Conservation (phyloP, 2,888 invertebrate genomes). For the Pherbina coryleti region DNA sequence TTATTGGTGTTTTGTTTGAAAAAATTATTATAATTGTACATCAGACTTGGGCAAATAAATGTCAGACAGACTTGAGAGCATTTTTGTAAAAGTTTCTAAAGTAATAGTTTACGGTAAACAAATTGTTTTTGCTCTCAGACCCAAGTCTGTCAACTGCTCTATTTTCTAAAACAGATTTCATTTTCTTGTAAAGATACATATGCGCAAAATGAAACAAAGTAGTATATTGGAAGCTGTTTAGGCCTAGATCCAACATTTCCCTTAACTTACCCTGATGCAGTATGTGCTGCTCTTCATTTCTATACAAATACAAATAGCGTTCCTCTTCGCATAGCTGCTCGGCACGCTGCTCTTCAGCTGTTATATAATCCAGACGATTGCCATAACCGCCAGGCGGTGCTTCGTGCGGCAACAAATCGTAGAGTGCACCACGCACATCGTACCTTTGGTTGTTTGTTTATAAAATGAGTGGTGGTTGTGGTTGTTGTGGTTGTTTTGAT, state of each 20-base stretch:
- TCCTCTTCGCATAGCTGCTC: conserved; percentile 96
- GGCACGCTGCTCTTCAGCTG: conserved; percentile 81
- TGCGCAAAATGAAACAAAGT: conserved; percentile 22
- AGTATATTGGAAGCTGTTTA: conserved; percentile 20
- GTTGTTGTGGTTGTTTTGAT: neutral
- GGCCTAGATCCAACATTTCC: conserved; percentile 42
- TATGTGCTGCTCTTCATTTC: conserved; percentile 88
- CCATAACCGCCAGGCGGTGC: conserved; percentile 82
- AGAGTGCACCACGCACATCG: conserved; percentile 93
- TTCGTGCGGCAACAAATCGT: conserved; percentile 85
- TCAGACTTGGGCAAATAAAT: no score
- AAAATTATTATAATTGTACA: no score
- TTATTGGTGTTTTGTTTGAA: no score
- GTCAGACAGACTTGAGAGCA: no score
- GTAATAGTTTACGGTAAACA: no score
- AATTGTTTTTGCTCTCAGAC: neutral
- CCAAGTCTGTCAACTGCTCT: neutral
- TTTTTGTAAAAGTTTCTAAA: no score
- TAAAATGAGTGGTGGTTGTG: neutral
- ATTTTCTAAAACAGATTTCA: neutral
- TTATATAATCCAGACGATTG: conserved; percentile 74
- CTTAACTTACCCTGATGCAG: conserved; percentile 85
- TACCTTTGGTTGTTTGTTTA: conserved; percentile 75
- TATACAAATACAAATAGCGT: conserved; percentile 87
- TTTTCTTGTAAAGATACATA: neutral